Evolutionary conservation across 2,888 invertebrate genomes (phyloP).

Genomic region (Physocephala rufipes): DNA sequence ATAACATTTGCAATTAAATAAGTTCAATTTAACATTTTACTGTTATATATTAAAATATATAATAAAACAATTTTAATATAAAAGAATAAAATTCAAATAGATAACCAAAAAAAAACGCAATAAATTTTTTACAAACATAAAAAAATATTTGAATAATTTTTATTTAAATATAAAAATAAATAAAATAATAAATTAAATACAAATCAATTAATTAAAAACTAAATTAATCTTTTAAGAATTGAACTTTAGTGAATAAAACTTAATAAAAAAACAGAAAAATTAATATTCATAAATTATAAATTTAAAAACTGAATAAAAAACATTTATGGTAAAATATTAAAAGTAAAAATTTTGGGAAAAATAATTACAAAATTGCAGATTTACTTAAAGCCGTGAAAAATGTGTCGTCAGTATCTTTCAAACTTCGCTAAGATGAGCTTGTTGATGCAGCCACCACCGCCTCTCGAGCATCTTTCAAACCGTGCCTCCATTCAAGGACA

Average conservation of each 20-base stretch:
- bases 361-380: too few species aligned
- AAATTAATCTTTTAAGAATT: slow-evolving; percentile 26
- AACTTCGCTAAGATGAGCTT: too few species aligned
- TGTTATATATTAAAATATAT: slow-evolving; percentile 29
- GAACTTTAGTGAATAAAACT: neutral
- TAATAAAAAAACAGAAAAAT: neutral
- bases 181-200: slow-evolving; percentile 18
- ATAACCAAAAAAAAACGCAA: slow-evolving; percentile 12
- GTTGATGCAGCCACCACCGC: too few species aligned
- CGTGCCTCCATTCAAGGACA: too few species aligned
- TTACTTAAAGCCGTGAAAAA: too few species aligned
- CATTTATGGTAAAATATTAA: neutral
- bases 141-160: slow-evolving; percentile 25
- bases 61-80: slow-evolving; percentile 25
- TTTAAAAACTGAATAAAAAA: neutral
- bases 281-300: neutral
- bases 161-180: slow-evolving; percentile 22
- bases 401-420: too few species aligned
- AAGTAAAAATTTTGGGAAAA: too few species aligned
- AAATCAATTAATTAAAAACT: slow-evolving; percentile 16
- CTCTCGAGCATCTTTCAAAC: too few species aligned
- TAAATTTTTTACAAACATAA: neutral
- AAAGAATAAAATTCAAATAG: slow-evolving; percentile 24
- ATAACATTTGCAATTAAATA: too few species aligned
- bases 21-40: slow-evolving; percentile 7